Evolutionary conservation across 30 jellyfish, hydroid and myxozoan species (phyloP), one percentile per base, ranked within the genome.

Genomic region (Aurelia aurita): DNA sequence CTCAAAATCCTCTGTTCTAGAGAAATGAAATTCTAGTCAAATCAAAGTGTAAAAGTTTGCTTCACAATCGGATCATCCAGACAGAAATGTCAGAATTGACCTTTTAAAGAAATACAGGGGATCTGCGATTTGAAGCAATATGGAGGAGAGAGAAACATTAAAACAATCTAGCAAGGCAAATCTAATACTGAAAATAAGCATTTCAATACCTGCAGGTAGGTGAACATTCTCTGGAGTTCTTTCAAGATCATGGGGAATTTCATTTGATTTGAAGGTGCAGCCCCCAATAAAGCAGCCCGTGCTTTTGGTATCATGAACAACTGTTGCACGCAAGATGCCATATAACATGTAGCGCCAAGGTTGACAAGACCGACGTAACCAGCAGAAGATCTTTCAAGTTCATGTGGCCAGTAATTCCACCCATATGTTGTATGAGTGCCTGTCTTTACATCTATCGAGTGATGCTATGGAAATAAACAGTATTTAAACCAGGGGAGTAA

Each of bases 371-470:
- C 99, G 4, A 94, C 99, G 58, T 94, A 94, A 65, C 99, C 99
- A 23, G 95, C 97, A 74, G 95, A 59, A 19, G 99, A 94, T 75
- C 99, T 65, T 82, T 94, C 99, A 23, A 89, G 91, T 84, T 94
- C 99, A 77, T 88, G 97, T 14, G 99, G 99, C 99, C 99, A 94
- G 67, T 94, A 94, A 79, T 94, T 94, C 99, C 99, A 94, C 0
- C 99, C 99, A 65, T 94, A 94, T 1, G 96, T 66, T 35, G 96
- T 62, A 65, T 94, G 99, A 39, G 82, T 47, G 34, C 90, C 91
- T 70, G 95, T 55, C 39, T 70, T 77, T 15, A 68, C 85, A 80
- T 89, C 94, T 12, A 69, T 86, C 8, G 95, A 26, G 68, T 94
- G 99, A 76, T 94, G 98, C 87, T 75, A 69, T 20, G 72, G 29